These are phyloP conservation scores for Oligia strigilis DNA, from an alignment of 2,888 invertebrate species.

Conservation along the genomic window DNA sequence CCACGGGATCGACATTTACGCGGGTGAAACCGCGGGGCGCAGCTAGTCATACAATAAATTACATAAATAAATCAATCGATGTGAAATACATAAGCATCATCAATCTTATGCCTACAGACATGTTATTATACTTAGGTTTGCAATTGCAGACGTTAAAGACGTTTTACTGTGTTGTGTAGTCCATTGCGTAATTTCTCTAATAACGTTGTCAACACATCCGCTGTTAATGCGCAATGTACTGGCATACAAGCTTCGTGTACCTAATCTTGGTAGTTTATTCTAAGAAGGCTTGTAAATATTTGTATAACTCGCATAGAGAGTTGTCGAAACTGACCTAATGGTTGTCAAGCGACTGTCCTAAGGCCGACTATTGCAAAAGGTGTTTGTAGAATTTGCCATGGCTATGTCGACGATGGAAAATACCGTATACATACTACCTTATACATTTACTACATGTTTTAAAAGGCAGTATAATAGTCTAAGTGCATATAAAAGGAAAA, in stretches of 20 bases:
- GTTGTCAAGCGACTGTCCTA: conserved; percentile 61
- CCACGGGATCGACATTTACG: too few relatives aligned
- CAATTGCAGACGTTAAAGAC: conserved; percentile 18
- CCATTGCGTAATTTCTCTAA: conserved; percentile 38
- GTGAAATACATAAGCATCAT: conserved; percentile 50
- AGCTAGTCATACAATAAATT: conserved; percentile 21
- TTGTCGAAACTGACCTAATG: conserved; percentile 74
- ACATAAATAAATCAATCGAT: conserved; percentile 36
- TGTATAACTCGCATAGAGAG: conserved; percentile 65
- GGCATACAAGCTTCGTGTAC: conserved; percentile 6
- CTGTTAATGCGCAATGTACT: conserved; percentile 44
- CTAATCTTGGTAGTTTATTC: conserved; percentile 27
- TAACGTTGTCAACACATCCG: conserved; percentile 47
- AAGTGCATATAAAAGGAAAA: background rate
- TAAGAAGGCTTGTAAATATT: conserved; percentile 68
- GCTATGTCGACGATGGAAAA: conserved; percentile 15
- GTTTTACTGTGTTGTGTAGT: conserved; percentile 18
- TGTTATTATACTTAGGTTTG: conserved; percentile 15
- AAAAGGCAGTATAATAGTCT: background rate
- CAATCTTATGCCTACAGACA: conserved; percentile 26
- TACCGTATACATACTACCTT: background rate
- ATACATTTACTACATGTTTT: background rate
- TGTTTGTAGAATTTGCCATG: conserved; percentile 37
- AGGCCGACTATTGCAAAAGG: conserved; percentile 71
- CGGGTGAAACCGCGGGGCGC: too few relatives aligned